phyloP scores from a whole-genome alignment of 2,113 vertebrate genomes.

The Prunella himalayana region DNA sequence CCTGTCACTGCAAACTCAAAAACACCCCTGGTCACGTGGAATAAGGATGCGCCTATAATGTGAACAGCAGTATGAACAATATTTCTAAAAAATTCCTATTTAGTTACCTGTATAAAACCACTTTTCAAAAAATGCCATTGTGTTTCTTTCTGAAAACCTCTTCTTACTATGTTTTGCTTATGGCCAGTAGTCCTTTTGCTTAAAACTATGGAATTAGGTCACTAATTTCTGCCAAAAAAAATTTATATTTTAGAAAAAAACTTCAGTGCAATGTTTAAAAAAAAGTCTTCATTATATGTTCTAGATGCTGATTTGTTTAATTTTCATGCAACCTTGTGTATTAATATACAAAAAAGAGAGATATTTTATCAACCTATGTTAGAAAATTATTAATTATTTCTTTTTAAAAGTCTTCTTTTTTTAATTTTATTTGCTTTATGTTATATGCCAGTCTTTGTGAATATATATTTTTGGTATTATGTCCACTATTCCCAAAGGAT shows the following conservation, averaged over 20 bases:
- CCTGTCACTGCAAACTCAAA: not conserved
- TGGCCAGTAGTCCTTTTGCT: not conserved
- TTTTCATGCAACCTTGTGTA: not conserved
- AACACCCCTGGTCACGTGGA: fast-evolving
- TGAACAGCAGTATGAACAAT: not conserved
- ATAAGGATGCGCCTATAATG: fast-evolving
- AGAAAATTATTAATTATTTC: not conserved
- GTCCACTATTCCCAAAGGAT: not conserved
- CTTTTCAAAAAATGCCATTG: not conserved
- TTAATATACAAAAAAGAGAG: not conserved
- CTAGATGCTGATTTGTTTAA: not conserved
- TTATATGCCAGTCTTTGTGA: not conserved
- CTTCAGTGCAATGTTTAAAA: not conserved
- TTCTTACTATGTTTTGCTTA: not conserved
- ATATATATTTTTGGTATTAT: not conserved
- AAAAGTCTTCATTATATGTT: not conserved
- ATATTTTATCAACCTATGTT: fast-evolving
- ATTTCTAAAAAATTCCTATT: not conserved
- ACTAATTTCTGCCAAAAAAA: not conserved
- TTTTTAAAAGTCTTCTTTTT: not conserved
- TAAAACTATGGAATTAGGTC: not conserved
- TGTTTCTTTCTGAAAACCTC: not conserved
- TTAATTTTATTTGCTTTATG: not conserved
- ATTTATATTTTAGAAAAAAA: not conserved
- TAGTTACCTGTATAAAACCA: fast-evolving